A percentile compares a stretch with the other conserved stretches of the same genome.
Evolutionary conservation across 2,888 invertebrate species (phyloP).

Genomic region (Stenichneumon culpator): DNA sequence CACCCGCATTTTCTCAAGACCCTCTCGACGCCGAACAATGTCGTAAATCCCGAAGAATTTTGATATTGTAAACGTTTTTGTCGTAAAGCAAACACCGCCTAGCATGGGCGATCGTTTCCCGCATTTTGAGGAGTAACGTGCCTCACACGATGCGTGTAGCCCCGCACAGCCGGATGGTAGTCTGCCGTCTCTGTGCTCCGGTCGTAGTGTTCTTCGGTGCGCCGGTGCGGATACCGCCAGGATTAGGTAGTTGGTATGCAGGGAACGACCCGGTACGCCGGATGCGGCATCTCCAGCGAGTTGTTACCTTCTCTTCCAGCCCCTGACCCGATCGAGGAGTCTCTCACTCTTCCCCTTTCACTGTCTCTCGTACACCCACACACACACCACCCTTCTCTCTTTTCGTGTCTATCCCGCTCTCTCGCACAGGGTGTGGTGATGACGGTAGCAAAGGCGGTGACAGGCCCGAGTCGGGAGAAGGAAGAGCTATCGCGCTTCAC

Average conservation of each 20-base stretch:
- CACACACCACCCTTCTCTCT: conserved; percentile 43
- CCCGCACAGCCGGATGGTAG: conserved; percentile 30
- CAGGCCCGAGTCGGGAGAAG: conserved; percentile 65
- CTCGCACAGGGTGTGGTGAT: conserved; percentile 61
- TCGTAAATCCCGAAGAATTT: conserved; percentile 74
- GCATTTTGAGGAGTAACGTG: conserved; percentile 76
- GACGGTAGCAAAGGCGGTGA: conserved; percentile 66
- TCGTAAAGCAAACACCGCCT: conserved; percentile 73
- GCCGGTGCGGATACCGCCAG: conserved; percentile 76
- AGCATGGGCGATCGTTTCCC: conserved; percentile 70
- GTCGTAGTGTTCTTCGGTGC: conserved; percentile 62
- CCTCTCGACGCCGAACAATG: conserved; percentile 60
- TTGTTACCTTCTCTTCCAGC: conserved; percentile 77
- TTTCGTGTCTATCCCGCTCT: conserved; percentile 20
- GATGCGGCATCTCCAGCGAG: conserved; percentile 83
- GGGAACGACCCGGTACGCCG: conserved; percentile 79
- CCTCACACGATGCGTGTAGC: conserved; percentile 54
- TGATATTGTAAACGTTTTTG: conserved; percentile 79
- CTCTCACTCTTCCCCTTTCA: conserved; percentile 45
- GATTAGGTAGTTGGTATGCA: conserved; percentile 83
- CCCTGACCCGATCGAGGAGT: conserved; percentile 60
- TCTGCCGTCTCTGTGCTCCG: conserved; percentile 28
- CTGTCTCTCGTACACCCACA: conserved; percentile 22
- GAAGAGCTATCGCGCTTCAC: conserved; percentile 44
- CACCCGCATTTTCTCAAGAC: neutral